A percentile compares a stretch with the other conserved stretches of the same genome.
Conservation (phyloP, 2,113 vertebrate genomes). For the Synchiropus splendidus region DNA sequence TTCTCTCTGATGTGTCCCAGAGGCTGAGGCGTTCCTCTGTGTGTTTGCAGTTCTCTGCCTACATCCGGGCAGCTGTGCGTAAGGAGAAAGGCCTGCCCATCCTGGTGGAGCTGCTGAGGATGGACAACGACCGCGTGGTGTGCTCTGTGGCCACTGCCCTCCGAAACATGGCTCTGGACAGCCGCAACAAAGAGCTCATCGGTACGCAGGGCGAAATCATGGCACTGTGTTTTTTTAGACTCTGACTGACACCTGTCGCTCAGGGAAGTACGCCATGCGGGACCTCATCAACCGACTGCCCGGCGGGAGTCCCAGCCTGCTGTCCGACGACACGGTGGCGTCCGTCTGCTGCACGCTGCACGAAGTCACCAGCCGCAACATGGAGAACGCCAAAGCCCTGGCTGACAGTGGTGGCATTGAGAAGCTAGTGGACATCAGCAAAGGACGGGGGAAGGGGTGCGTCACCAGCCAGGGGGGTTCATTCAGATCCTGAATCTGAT, state of each 20-base stretch:
- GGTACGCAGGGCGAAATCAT: no score
- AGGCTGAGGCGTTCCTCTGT: neutral
- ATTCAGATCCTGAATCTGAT: no score
- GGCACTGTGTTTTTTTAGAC: no score
- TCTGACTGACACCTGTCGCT: neutral
- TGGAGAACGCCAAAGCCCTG: constrained; percentile 96
- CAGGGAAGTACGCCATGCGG: constrained; percentile 96
- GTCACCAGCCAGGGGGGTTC: neutral
- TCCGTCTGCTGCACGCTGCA: constrained; percentile 94
- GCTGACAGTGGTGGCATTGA: constrained; percentile 88
- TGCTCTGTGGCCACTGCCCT: constrained; percentile 92
- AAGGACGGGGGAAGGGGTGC: constrained; percentile 87
- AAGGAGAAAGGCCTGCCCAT: constrained; percentile 97
- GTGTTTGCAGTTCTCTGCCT: constrained; percentile 81
- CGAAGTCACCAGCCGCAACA: constrained; percentile 94
- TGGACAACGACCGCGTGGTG: constrained; percentile 95
- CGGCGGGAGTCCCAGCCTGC: constrained; percentile 64
- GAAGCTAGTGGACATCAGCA: constrained; percentile 93
- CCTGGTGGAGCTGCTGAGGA: constrained; percentile 91
- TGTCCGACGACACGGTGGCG: constrained; percentile 89
- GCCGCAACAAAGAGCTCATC: constrained; percentile 95
- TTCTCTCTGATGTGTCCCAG: no score
- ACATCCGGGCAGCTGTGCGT: constrained; percentile 89
- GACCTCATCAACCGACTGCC: constrained; percentile 93
- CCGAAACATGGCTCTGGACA: constrained; percentile 91